A percentile compares a stretch with the other conserved stretches of the same genome.
These are phyloP conservation scores for Siderastrea radians DNA, from an alignment of 92 coral and sea anemone genomes.

Conservation along the genomic window DNA sequence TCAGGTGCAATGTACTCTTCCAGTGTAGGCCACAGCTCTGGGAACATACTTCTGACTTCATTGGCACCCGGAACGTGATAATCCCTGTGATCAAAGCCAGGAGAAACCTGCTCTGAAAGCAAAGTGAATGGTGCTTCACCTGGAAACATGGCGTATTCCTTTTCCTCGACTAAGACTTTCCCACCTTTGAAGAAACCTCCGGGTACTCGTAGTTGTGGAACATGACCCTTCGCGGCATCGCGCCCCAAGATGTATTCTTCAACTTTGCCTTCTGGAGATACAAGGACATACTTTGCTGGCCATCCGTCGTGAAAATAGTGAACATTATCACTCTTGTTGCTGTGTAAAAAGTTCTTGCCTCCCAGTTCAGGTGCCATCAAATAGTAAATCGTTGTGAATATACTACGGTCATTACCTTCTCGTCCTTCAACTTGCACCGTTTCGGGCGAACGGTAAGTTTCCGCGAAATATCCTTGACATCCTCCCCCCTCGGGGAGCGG, in stretches of 20 bases:
- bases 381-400: slow-evolving; percentile 67
- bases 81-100: slow-evolving; percentile 81
- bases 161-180: slow-evolving; percentile 54
- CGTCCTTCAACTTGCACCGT: slow-evolving; percentile 25
- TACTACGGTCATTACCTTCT: slow-evolving; percentile 56
- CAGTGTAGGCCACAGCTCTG: slow-evolving; percentile 33
- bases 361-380: slow-evolving; percentile 63
- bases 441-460: slow-evolving; percentile 67
- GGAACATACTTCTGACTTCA: slow-evolving; percentile 51
- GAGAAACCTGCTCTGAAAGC: slow-evolving; percentile 76
- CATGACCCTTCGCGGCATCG: slow-evolving; percentile 66
- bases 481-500: slow-evolving; percentile 85
- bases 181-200: slow-evolving; percentile 67
- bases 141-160: slow-evolving; percentile 56
- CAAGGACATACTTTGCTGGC: slow-evolving; percentile 73
- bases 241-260: slow-evolving; percentile 68
- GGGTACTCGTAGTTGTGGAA: slow-evolving; percentile 50
- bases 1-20: slow-evolving; percentile 29
- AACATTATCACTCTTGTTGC: slow-evolving; percentile 64
- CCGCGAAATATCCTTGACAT: slow-evolving; percentile 73
- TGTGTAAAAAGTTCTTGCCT: slow-evolving; percentile 65
- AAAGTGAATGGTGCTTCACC: slow-evolving; percentile 77
- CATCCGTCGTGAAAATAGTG: slow-evolving; percentile 82
- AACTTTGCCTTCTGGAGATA: slow-evolving; percentile 74
- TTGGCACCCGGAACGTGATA: slow-evolving; percentile 57